Evolutionary conservation across 1,140 invertebrate genomes (phyloP), one percentile per base, ranked within the genome.

Genomic region (Pseudoatta argentina): DNA sequence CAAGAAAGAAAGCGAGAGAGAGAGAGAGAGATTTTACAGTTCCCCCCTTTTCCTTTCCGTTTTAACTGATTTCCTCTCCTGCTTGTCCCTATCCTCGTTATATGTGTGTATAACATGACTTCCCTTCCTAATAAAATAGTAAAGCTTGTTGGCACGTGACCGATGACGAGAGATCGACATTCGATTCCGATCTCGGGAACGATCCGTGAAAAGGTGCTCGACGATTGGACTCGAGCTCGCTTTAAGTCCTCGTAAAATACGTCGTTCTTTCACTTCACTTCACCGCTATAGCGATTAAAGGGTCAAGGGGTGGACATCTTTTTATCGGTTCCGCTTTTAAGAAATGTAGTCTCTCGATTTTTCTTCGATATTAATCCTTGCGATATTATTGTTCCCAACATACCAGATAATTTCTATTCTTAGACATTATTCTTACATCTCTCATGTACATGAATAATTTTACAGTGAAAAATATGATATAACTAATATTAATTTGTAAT

Each of bases 81-180:
- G 5, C 48, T 21, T 14, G 8, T 6, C 3, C 21, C 18, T 21
- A 6, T 16, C 3, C 7, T 55, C 18, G 10, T 48, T 78, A 24
- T 24, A 44, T 8, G 44, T 77, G 7, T 14, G 16, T 24, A 44
- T 18, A 66, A 16, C 51, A 24, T 53, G 55, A 5, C 24, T 78
- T 53, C 30, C 6, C 64, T 81, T n/a, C 73, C 64, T 75, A 51
- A 83, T 73, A 63, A 83, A 75, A 75, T 75, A 63, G 69, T 73
- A 73, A 75, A 83, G 44, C 79, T 75, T 72, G 67, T 82, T 83
- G 69, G 57, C 39, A 83, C 27, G 79, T 83, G 39, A 61, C 69
- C 39, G 24, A 14, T 53, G 66, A 48, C n/a, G n/a, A 34, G 34
- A 81, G 51, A 61, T 34, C 53, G 63, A 18, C 16, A 51, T 83